Conservation (phyloP, 2,113 vertebrate genomes). For the Erythrolamprus reginae region DNA sequence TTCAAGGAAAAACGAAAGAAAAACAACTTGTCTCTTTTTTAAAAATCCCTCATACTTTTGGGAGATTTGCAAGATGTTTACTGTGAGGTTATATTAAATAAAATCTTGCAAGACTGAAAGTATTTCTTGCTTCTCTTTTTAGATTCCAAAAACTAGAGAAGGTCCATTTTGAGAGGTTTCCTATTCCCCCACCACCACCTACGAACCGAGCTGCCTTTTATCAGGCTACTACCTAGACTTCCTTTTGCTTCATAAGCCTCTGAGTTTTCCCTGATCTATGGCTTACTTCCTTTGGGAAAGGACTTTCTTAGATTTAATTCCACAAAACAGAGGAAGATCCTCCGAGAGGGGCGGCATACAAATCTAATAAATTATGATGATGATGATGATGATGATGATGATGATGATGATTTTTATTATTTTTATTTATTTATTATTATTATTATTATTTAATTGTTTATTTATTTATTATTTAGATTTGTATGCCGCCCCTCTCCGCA, state of each 20-base stretch:
- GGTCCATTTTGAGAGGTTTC: not conserved
- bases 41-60: not conserved
- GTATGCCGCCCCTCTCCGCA: no score
- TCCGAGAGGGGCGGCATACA: no score
- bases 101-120: not conserved
- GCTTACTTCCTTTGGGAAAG: conserved; percentile 5
- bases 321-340: conserved; percentile 2
- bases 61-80: not conserved
- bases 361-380: no score
- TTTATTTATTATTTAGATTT: no score
- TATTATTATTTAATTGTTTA: no score
- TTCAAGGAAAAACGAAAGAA: not conserved
- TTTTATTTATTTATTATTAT: no score
- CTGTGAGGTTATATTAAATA: not conserved
- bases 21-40: not conserved
- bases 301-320: not conserved
- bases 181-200: not conserved
- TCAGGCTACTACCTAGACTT: not conserved
- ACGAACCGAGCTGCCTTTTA: not conserved
- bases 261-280: not conserved
- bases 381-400: no score
- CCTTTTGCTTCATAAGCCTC: not conserved
- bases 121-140: not conserved
- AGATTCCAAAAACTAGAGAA: not conserved
- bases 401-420: no score